These are phyloP conservation scores for Chrysocyon brachyurus DNA, from an alignment of 2,797 vertebrate genomes.

Conservation along the genomic window DNA sequence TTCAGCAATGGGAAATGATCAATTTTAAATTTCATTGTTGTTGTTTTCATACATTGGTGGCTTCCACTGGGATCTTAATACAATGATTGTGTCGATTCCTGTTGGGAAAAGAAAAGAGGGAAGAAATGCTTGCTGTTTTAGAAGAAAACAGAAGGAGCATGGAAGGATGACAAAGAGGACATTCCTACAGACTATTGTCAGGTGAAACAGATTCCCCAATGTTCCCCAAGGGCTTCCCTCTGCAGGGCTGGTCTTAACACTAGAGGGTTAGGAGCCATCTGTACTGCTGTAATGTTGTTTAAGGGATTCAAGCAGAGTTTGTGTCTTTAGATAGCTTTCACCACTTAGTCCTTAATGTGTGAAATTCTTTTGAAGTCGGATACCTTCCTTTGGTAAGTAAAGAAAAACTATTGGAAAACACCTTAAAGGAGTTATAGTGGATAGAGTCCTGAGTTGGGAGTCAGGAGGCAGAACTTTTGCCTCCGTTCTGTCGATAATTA, in stretches of 20 bases:
- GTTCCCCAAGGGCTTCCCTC: neutral
- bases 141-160: neutral
- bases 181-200: neutral
- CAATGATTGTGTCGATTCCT: neutral
- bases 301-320: neutral
- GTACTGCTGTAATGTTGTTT: neutral
- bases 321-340: neutral
- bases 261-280: neutral
- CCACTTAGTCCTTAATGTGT: neutral
- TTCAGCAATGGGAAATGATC: slow-evolving; percentile 55
- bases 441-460: neutral
- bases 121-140: neutral
- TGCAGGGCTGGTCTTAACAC: neutral
- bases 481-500: neutral
- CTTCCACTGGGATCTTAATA: neutral
- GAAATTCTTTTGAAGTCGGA: slow-evolving; percentile 15
- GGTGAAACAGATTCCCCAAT: too few relatives aligned
- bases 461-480: neutral
- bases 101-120: neutral
- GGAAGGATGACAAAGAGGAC: neutral
- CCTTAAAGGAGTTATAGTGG: neutral
- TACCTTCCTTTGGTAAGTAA: neutral
- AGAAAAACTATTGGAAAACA: neutral
- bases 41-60: neutral
- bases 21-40: slow-evolving; percentile 37